Base-by-base conservation (phyloP, 2,113 vertebrate species). In the Sialia sialis region DNA sequence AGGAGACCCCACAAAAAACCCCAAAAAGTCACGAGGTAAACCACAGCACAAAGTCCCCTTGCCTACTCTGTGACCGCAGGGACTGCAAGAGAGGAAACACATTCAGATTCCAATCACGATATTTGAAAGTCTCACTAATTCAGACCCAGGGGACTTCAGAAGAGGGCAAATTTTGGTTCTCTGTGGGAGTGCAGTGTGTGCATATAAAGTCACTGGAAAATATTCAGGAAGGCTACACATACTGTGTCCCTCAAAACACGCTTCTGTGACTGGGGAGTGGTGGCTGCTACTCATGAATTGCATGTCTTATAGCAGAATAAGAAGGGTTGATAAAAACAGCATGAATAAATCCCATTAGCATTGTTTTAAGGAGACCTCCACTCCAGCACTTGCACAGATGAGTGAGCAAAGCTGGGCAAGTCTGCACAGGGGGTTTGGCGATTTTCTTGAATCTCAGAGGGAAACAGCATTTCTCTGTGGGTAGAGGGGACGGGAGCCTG, bases 131-230 rank as follows among this genome's bases (percentile, higher is more conserved):
- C 93, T 81, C 73, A 54, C 79, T 95, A 92, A 94, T 93, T 85
- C 80, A 91, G 93, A 91, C 93, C 48, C 75, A 70, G 75, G 93
- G 75, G 87, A 86, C 59, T 94, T 96, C 56, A 92, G 59, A 94
- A 63, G 78, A 94, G 72, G 75, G 52, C 72, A 94, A 38, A 90
- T 92, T 92, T 85, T 68, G 82, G 23, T 55, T 48, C 14, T 67
- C 67, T 52, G 5, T 87, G 79, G 86, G 48, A 92, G 83, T 9
- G 4, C 84, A 49, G n/a, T 74, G 27, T 32, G 64, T 92, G 94
- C 86, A 74, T 86, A 58, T 87, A 93, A 95, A 94, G 75, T 77
- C 82, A 68, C n/a, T 87, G 72, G 39, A 75, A 87, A 80, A 80
- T 22, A 23, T 59, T 84, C 85, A 69, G 0, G 26, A 52, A 90